A percentile compares a stretch with the other conserved stretches of the same genome.
These are phyloP conservation scores for Chiridota heheva DNA, from an alignment of 35 echinoderm and acorn worm species.

Conservation along the genomic window DNA sequence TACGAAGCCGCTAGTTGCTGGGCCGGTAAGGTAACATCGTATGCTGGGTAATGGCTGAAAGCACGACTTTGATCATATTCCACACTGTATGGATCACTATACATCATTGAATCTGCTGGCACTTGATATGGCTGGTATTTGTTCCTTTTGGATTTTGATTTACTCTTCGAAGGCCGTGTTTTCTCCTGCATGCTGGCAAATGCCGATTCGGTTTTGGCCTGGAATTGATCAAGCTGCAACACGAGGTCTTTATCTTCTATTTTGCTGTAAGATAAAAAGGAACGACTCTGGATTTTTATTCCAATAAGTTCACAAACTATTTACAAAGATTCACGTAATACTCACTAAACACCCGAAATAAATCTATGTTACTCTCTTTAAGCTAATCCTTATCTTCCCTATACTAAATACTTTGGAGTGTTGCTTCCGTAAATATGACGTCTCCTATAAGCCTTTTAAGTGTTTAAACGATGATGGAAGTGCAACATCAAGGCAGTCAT, in stretches of 20 bases:
- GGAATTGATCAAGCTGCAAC: slow-evolving; percentile 88
- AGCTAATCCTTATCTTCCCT: background rate
- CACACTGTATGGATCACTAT: slow-evolving; percentile 39
- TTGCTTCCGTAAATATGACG: no score
- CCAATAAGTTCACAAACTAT: background rate
- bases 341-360: background rate
- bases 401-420: background rate
- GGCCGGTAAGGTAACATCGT: slow-evolving; percentile 78
- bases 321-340: background rate
- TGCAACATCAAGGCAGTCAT: no score
- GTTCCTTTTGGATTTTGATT: slow-evolving; percentile 68
- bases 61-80: slow-evolving; percentile 81
- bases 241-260: slow-evolving; percentile 92
- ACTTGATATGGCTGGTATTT: slow-evolving; percentile 82
- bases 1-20: slow-evolving; percentile 63
- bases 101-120: slow-evolving; percentile 71
- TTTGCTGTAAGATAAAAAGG: slow-evolving; percentile 63
- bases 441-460: no score
- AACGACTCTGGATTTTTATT: background rate
- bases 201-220: slow-evolving; percentile 89
- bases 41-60: slow-evolving; percentile 75
- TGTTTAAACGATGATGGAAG: no score
- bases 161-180: slow-evolving; percentile 60
- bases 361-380: background rate
- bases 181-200: slow-evolving; percentile 84